Evolutionary conservation across 2,888 invertebrate genomes (phyloP).

Genomic region (Polymixis lichenea): DNA sequence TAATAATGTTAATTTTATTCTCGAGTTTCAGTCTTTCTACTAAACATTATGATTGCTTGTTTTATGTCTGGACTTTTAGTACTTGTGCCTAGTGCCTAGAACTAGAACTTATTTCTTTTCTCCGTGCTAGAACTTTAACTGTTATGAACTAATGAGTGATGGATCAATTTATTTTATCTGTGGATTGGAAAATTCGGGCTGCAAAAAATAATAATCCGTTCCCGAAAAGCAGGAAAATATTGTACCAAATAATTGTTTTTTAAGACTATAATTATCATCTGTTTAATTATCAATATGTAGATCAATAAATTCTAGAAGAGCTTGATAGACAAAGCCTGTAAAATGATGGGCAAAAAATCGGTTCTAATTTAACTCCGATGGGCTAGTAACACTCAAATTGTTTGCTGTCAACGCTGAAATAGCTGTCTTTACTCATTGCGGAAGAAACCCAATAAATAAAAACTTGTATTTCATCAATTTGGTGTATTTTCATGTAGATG

Average conservation of each 20-base stretch:
- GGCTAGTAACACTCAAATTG: constrained; percentile 49
- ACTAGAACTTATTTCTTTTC: no score
- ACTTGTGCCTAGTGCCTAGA: background rate
- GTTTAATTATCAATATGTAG: background rate
- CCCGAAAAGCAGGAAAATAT: background rate
- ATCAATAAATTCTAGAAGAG: no score
- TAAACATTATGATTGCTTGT: background rate
- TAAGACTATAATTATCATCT: no score
- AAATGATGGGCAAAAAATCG: background rate
- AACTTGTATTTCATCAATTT: constrained; percentile 61
- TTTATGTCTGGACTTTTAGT: background rate
- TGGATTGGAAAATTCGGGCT: background rate
- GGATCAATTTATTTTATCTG: background rate
- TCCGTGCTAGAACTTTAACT: background rate
- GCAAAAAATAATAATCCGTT: background rate
- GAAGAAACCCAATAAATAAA: constrained; percentile 65
- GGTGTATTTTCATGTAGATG: constrained; percentile 54
- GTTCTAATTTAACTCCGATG: background rate
- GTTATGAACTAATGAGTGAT: no score
- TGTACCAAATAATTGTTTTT: background rate
- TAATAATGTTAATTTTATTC: background rate
- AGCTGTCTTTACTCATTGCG: constrained; percentile 58
- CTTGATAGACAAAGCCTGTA: background rate
- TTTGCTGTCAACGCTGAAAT: constrained; percentile 64
- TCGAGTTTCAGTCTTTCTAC: background rate